These are phyloP conservation scores for Caenorhabditis uteleia DNA, from an alignment of 2,888 invertebrate species.

Conservation along the genomic window DNA sequence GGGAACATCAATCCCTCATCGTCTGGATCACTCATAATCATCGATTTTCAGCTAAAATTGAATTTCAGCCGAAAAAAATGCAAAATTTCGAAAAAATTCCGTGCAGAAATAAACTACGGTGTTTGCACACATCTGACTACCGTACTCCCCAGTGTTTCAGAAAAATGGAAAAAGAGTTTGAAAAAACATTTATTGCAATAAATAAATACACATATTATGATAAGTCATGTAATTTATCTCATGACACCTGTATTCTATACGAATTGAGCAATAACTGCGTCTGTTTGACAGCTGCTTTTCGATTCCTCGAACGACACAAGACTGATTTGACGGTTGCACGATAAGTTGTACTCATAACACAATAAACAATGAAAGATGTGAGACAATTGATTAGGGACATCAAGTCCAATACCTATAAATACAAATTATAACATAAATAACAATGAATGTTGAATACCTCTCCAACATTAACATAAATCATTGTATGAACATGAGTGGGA, in stretches of 20 bases:
- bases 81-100: no score
- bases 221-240: conserved; percentile 9
- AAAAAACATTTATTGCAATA: background rate
- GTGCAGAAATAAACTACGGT: no score
- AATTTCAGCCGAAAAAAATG: no score
- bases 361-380: conserved; percentile 56
- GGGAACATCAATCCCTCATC: no score
- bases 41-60: no score
- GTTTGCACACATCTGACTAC: no score
- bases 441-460: conserved; percentile 26
- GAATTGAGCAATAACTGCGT: conserved; percentile 38
- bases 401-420: conserved; percentile 48
- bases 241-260: conserved; percentile 39
- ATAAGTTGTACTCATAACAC: conserved; percentile 56
- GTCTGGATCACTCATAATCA: no score
- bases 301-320: conserved; percentile 8
- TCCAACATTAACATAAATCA: conserved; percentile 57
- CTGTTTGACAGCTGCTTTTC: conserved; percentile 15
- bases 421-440: background rate
- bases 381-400: conserved; percentile 58
- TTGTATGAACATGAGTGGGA: conserved; percentile 57
- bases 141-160: no score
- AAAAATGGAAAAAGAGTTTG: no score
- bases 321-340: conserved; percentile 46
- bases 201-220: background rate